Evolutionary conservation across 1,140 invertebrate genomes (phyloP).

Genomic region (Ectropis grisescens): DNA sequence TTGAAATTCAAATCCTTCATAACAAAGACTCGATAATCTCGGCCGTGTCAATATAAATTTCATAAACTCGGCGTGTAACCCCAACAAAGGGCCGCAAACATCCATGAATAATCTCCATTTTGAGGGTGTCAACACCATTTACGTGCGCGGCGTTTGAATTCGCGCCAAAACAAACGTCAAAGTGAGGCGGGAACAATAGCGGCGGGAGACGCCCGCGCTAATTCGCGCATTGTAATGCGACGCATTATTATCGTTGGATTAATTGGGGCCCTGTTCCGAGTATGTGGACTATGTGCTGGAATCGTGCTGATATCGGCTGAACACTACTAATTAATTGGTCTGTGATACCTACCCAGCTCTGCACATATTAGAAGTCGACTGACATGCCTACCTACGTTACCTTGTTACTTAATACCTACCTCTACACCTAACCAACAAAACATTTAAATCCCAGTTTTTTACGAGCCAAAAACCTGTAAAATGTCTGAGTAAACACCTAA

Average conservation of each 20-base stretch:
- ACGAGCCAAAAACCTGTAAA: too few relatives aligned
- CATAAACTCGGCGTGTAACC: constrained; percentile 56
- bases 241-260: constrained; percentile 34
- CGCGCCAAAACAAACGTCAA: constrained; percentile 61
- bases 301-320: too few relatives aligned
- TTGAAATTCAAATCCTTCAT: constrained; percentile 45
- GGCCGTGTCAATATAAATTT: constrained; percentile 66
- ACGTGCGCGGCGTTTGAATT: constrained; percentile 28
- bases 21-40: constrained; percentile 62
- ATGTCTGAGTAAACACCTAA: too few relatives aligned
- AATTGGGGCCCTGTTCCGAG: too few relatives aligned
- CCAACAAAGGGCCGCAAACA: constrained; percentile 57
- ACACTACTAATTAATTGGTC: too few relatives aligned
- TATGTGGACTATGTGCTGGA: too few relatives aligned
- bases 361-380: too few relatives aligned
- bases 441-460: too few relatives aligned
- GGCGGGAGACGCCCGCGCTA: constrained; percentile 25
- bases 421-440: too few relatives aligned
- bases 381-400: too few relatives aligned
- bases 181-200: constrained; percentile 41
- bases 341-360: too few relatives aligned
- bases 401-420: too few relatives aligned
- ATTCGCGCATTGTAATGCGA: constrained; percentile 36
- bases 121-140: constrained; percentile 65
- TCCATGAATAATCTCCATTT: constrained; percentile 67